phyloP scores from a whole-genome alignment of 2,797 vertebrate genomes.

The Lepilemur ruficaudatus region DNA sequence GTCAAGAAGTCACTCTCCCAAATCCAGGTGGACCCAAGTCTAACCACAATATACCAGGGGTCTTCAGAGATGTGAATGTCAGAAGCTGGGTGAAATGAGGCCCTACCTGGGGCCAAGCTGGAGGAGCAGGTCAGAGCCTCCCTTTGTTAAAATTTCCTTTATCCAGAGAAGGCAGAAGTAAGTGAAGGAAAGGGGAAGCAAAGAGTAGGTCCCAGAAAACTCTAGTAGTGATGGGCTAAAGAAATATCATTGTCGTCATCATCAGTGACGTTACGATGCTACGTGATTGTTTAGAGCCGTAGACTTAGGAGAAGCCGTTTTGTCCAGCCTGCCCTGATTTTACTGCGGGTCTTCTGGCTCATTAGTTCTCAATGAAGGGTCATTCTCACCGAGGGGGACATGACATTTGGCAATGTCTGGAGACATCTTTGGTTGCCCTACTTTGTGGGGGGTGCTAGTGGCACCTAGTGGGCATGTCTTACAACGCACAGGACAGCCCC shows the following conservation, averaged over 20 bases:
- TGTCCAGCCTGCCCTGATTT: neutral
- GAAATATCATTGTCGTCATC: accelerated
- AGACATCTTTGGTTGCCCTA: neutral
- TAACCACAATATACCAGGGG: neutral
- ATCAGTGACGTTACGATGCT: neutral
- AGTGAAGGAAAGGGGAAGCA: neutral
- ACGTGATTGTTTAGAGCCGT: neutral
- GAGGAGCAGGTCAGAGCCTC: neutral
- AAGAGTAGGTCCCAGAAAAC: neutral
- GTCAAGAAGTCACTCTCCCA: neutral
- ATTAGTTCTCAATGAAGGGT: neutral
- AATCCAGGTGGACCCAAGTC: neutral
- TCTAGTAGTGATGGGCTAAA: neutral
- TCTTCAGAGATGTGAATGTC: neutral
- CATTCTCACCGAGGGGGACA: too few species aligned
- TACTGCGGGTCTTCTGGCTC: neutral
- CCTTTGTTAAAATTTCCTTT: neutral
- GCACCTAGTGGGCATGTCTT: neutral
- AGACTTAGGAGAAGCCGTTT: neutral
- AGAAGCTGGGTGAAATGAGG: neutral
- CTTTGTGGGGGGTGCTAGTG: neutral
- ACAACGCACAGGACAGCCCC: neutral
- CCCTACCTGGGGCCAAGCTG: accelerated
- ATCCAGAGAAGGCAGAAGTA: neutral
- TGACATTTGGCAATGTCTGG: neutral